These are phyloP conservation scores for Sebastes diploproa DNA, from an alignment of 2,797 vertebrate genomes.

Conservation along the genomic window DNA sequence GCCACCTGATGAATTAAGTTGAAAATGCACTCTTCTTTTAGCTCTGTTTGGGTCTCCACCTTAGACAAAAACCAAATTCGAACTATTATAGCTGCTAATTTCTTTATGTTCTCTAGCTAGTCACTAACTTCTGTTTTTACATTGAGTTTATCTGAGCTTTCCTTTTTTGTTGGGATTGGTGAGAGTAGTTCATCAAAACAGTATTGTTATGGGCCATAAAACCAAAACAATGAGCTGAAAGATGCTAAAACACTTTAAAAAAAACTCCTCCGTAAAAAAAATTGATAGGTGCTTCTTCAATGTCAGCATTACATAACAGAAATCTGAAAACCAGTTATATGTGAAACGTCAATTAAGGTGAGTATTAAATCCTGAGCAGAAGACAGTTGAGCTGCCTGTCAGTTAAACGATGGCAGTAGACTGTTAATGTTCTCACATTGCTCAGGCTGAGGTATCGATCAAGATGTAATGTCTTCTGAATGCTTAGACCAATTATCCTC, in stretches of 20 bases:
- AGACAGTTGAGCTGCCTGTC: neutral
- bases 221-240: neutral
- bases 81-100: neutral
- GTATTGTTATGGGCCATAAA: no score
- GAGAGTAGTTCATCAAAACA: neutral
- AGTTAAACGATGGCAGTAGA: neutral
- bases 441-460: slow-evolving; percentile 5
- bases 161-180: neutral
- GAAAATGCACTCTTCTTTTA: neutral
- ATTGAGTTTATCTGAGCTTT: neutral
- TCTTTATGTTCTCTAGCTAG: neutral
- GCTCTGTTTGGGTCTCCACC: neutral
- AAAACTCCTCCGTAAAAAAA: neutral
- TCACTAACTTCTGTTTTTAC: neutral
- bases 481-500: slow-evolving; percentile 24
- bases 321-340: neutral
- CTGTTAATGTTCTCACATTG: neutral
- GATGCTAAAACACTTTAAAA: neutral
- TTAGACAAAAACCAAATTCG: rapidly evolving
- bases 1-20: neutral
- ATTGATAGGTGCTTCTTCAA: neutral
- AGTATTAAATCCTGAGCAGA: neutral
- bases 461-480: slow-evolving; percentile 9
- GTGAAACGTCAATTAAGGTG: neutral
- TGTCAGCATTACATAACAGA: neutral